Conservation (phyloP, 2,113 vertebrate species). For the Labeo catla region DNA sequence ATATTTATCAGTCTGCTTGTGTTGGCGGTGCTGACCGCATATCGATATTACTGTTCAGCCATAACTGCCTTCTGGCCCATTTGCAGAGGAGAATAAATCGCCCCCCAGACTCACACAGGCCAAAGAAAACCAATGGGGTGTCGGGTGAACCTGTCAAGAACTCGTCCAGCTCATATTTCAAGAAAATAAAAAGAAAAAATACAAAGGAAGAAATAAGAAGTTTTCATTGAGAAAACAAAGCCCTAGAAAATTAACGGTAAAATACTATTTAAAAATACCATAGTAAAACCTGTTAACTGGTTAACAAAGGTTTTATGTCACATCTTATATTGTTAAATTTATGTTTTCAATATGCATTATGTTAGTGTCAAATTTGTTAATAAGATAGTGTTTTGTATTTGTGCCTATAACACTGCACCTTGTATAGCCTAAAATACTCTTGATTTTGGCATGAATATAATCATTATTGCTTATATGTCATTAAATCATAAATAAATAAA, state of each 20-base stretch:
- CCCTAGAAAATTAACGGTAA: not conserved
- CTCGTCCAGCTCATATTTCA: not conserved
- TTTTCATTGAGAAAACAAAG: not conserved
- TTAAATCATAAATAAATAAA: too few species aligned
- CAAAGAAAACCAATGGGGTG: not conserved
- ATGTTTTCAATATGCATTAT: not conserved
- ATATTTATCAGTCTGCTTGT: slow-evolving; percentile 25
- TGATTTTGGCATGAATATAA: too few species aligned
- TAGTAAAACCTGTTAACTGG: not conserved
- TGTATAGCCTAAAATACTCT: too few species aligned
- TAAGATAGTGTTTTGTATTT: not conserved
- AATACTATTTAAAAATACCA: not conserved
- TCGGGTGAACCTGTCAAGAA: not conserved
- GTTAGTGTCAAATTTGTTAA: not conserved
- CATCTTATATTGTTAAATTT: not conserved
- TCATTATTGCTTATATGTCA: too few species aligned
- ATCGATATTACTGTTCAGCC: slow-evolving; percentile 17
- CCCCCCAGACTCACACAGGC: not conserved
- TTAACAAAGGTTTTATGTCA: not conserved
- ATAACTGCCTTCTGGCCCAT: slow-evolving; percentile 19
- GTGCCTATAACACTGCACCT: not conserved
- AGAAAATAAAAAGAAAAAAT: not conserved
- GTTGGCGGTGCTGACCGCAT: slow-evolving; percentile 8
- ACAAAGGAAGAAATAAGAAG: not conserved
- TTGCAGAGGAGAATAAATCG: slow-evolving; percentile 1